Base-by-base conservation (phyloP, 1,140 invertebrate species). In the Drosophila dunni region DNA sequence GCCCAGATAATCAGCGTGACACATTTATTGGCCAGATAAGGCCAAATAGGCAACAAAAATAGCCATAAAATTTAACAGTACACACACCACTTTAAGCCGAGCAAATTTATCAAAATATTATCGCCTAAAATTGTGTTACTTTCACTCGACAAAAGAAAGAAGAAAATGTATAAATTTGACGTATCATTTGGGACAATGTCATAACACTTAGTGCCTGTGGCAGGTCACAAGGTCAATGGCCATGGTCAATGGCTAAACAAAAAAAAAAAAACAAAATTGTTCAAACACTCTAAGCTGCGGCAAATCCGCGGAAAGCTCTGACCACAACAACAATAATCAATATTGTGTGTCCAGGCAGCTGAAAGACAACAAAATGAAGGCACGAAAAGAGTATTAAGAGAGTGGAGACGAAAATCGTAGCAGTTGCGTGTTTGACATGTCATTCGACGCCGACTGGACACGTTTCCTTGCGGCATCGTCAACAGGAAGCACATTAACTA, bases 401-500 rank as follows among this genome's bases (percentile, higher is more conserved):
- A 40, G 11, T 50, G 66, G 29, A 51, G 42, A 68, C 62, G 33
- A 73, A 72, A 72, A 71, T 67, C 62, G 68, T 42, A 65, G 66
- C 46, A 61, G 72, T 88, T 80, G 84, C 84, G 84, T 84, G 84
- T 89, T 88, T 84, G 84, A 80, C 78, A 78, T 88, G 84, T 88
- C 80, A 89, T 77, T 71, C 65, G 84, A 89, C 53, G 74, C 78
- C 74, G 71, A 65, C 69, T 66, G 77, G 64, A 36, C 70, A 58
- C 69, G 69, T 77, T 67, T 73, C 48, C 60, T 58, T 63, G 38
- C 46, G 42, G 68, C 79, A 48, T 83, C 76, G 79, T 83, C 76
- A 83, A 88, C 83, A 88, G 84, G 79, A 88, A 88, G 74, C 79
- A 80, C 83, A 89, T 88, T 88, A 83, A 71, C 65, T 80, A 80